These are phyloP conservation scores for Pteropus rufus DNA, from an alignment of 2,797 vertebrate genomes.

Conservation along the genomic window DNA sequence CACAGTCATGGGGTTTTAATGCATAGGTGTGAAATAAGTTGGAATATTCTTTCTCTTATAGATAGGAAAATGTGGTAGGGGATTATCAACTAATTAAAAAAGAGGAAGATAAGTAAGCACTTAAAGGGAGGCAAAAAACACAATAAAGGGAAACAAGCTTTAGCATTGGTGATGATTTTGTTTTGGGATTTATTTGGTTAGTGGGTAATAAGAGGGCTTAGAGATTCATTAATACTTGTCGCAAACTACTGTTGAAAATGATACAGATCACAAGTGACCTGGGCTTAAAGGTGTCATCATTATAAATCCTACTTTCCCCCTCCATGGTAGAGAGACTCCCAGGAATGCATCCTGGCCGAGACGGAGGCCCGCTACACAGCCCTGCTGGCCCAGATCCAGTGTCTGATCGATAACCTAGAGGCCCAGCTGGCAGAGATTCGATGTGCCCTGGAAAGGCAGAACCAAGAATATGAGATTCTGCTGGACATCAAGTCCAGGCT, in stretches of 20 bases:
- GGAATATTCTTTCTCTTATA: background rate
- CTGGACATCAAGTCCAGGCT: constrained; percentile 88
- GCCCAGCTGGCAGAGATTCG: constrained; percentile 85
- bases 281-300: background rate
- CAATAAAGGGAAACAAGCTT: background rate
- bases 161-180: background rate
- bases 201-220: background rate
- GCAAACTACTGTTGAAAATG: background rate
- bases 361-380: constrained; percentile 85
- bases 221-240: background rate
- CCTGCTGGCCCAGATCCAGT: constrained; percentile 86
- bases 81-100: background rate
- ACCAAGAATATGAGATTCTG: constrained; percentile 85
- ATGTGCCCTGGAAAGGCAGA: constrained; percentile 87
- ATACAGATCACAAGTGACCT: background rate
- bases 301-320: background rate
- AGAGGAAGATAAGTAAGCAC: background rate
- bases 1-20: background rate
- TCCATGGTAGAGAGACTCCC: constrained; percentile 84
- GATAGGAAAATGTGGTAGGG: background rate
- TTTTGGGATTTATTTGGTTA: background rate
- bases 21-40: background rate
- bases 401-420: constrained; percentile 87
- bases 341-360: constrained; percentile 86
- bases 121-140: background rate